Percentiles rank a stretch among this genome's conserved stretches.
phyloP scores from a whole-genome alignment of 1,140 invertebrate genomes.

The Forficula auricularia region DNA sequence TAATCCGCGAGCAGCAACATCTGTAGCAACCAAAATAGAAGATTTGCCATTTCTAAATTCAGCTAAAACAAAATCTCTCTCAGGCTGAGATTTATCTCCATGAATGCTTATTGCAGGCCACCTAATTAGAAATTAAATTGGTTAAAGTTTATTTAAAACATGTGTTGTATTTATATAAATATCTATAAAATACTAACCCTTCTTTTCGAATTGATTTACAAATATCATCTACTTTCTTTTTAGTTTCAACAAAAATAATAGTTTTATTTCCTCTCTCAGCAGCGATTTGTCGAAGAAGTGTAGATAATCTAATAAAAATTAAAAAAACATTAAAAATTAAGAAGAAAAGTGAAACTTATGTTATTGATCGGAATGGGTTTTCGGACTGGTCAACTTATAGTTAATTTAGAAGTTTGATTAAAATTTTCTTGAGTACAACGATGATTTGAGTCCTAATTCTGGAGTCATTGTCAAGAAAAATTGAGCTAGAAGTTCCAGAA shows the following conservation, averaged over 20 bases:
- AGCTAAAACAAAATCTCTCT: constrained; percentile 82
- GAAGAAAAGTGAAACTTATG: too few species aligned
- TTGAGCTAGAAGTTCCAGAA: too few species aligned
- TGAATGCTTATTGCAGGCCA: constrained; percentile 89
- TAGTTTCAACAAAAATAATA: constrained; percentile 94
- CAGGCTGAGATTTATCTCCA: constrained; percentile 92
- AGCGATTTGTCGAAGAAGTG: constrained; percentile 72
- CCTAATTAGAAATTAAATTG: neutral
- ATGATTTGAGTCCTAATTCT: too few species aligned
- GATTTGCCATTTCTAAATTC: constrained; percentile 41
- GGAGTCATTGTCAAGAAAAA: too few species aligned
- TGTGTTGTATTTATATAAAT: neutral
- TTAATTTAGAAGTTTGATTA: neutral
- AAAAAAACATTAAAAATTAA: constrained; percentile 13
- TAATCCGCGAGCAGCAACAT: constrained; percentile 51
- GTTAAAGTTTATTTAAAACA: too few species aligned
- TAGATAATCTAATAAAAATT: constrained; percentile 46
- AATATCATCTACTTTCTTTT: constrained; percentile 88
- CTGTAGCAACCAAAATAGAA: constrained; percentile 50
- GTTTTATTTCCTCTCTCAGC: constrained; percentile 78
- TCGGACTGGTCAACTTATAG: neutral
- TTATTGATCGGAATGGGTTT: too few species aligned
- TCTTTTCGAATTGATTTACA: constrained; percentile 74
- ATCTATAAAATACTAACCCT: constrained; percentile 32
- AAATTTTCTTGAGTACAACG: too few species aligned